Evolutionary conservation across 2,888 invertebrate genomes (phyloP).

Genomic region (Brachypalpus laphriformis): DNA sequence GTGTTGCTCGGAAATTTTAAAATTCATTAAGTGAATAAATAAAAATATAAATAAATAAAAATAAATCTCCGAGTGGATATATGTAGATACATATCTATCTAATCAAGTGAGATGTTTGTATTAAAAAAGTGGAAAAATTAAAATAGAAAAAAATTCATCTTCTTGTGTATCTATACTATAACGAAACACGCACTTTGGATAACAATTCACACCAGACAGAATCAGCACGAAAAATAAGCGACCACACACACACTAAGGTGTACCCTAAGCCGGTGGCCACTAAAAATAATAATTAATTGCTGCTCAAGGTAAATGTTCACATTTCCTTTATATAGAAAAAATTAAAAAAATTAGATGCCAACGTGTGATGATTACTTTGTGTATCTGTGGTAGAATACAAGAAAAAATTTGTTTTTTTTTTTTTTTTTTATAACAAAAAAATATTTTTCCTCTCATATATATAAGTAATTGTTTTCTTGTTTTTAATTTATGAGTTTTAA

Average conservation of each 20-base stretch:
- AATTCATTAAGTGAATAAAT: constrained; percentile 33
- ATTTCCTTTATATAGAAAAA: constrained; percentile 34
- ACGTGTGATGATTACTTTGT: background rate
- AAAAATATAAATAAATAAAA: constrained; percentile 29
- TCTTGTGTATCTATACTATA: background rate
- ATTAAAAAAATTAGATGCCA: background rate
- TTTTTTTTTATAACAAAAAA: background rate
- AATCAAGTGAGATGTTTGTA: constrained; percentile 21
- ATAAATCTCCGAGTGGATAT: constrained; percentile 11
- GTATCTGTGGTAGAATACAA: background rate
- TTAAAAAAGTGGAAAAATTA: background rate
- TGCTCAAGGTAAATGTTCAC: constrained; percentile 57
- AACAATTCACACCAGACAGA: constrained; percentile 32
- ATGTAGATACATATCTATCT: constrained; percentile 6
- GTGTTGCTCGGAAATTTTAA: constrained; percentile 8
- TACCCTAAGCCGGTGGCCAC: constrained; percentile 48
- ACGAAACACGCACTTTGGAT: constrained; percentile 60
- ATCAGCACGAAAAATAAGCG: too few relatives aligned
- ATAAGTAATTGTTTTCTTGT: constrained; percentile 30
- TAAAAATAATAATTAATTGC: constrained; percentile 44
- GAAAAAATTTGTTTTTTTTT: too few relatives aligned
- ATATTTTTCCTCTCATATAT: constrained; percentile 7
- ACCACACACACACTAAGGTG: background rate
- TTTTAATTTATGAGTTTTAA: constrained; percentile 46
- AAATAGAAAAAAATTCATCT: constrained; percentile 10